A percentile compares a stretch with the other conserved stretches of the same genome.
phyloP scores from a whole-genome alignment of 92 coral and sea anemone species.

The Heliopora coerulea region DNA sequence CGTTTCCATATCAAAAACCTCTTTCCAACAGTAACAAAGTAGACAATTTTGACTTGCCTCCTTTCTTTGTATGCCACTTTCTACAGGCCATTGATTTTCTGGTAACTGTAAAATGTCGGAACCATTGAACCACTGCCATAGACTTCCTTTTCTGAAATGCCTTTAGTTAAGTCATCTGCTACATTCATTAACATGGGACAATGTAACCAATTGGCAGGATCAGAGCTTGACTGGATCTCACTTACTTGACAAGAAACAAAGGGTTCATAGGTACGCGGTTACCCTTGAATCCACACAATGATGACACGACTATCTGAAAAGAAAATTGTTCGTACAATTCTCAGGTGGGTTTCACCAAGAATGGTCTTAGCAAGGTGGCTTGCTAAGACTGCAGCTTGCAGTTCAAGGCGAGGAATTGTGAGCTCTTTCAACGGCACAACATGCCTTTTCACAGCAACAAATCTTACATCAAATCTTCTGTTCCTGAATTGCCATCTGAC shows the following conservation, averaged over 20 bases:
- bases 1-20: constrained; percentile 15
- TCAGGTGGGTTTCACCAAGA: constrained; percentile 33
- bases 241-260: constrained; percentile 55
- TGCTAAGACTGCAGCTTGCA: constrained; percentile 50
- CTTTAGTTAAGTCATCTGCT: constrained; percentile 63
- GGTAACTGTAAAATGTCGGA: constrained; percentile 48
- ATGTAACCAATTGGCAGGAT: constrained; percentile 53
- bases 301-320: constrained; percentile 50
- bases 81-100: constrained; percentile 52
- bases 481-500: constrained; percentile 38
- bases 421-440: constrained; percentile 51
- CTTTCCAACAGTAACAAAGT: constrained; percentile 51
- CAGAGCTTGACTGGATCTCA: constrained; percentile 51
- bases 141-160: constrained; percentile 50
- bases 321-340: constrained; percentile 22
- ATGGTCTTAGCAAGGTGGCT: constrained; percentile 46
- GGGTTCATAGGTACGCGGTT: constrained; percentile 50
- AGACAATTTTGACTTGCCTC: constrained; percentile 31
- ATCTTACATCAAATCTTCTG: constrained; percentile 35
- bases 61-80: constrained; percentile 48
- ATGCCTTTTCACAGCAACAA: constrained; percentile 48
- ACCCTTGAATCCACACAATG: constrained; percentile 49
- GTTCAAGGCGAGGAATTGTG: constrained; percentile 51
- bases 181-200: constrained; percentile 53
- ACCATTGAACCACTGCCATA: constrained; percentile 66